Base-by-base conservation (phyloP, 1,140 invertebrate genomes). In the Semibalanus balanoides region DNA sequence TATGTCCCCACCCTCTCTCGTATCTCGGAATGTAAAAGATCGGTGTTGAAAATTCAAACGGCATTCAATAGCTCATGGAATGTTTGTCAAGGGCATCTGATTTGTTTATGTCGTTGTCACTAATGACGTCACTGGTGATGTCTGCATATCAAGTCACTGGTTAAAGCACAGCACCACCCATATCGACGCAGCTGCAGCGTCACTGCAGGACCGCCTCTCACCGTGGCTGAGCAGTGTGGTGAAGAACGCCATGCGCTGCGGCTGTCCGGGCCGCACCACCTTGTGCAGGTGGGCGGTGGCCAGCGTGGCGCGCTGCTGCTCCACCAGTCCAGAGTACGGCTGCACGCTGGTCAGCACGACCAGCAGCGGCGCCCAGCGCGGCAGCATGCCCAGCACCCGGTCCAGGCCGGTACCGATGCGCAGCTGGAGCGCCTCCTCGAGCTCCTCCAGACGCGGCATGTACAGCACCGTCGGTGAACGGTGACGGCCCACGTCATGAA, bases 311-410 rank as follows among this genome's bases (percentile, higher is more conserved):
- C 22, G 51, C 14, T 64, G 51, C 14, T 64, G 51, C 51, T 64
- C 51, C 14, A 25, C 51, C 51, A 64, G 51, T 19, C 11, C 51
- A 1, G 51, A 1, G 51, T 64, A 64, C 51, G 51, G 51, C 51
- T 64, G 51, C 22, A 64, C 51, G 51, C 51, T 64, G 51, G 51
- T 64, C 51, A 64, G 51, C 51, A 64, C 51, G 11, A 64, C 51
- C 51, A 64, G 51, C 51, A 64, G 51, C 51, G 51, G 51, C 51
- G 51, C 51, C 51, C 51, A 64, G 51, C 51, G 51, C 51, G 51
- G 51, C 51, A 64, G 51, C 51, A 64, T 64, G 51, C 51, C 51
- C 51, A 64, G 51, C 51, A 64, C 7, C 11, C 51, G 51, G 11
- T 64, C 51, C 51, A 64, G 51, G 51, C 51, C 51, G 51, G 51